Percentiles rank a stretch among this genome's conserved stretches.
These are phyloP conservation scores for Megalopta genalis DNA, from an alignment of 1,140 invertebrate genomes.

Conservation along the genomic window DNA sequence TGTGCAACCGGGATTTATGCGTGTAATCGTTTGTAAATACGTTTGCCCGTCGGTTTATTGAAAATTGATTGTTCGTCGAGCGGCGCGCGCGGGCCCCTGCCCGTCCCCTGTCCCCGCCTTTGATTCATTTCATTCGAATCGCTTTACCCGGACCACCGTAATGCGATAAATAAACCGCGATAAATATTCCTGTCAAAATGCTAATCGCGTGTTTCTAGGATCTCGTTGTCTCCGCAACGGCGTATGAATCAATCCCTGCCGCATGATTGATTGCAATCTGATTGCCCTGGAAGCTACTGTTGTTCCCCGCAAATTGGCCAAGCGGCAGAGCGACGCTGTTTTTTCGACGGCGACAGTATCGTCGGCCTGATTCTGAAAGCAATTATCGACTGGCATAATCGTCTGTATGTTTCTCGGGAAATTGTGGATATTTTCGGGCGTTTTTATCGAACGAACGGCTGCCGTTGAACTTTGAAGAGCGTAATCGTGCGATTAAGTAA, in stretches of 20 bases:
- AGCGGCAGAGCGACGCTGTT: too few species aligned
- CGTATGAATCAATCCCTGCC: neutral
- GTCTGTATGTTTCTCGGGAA: too few species aligned
- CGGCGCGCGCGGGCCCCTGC: neutral
- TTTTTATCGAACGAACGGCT: too few species aligned
- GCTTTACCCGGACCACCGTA: conserved; percentile 1
- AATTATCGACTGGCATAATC: too few species aligned
- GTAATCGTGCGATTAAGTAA: too few species aligned
- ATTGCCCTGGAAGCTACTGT: too few species aligned
- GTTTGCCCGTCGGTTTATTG: conserved; percentile 43
- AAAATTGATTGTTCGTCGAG: conserved; percentile 39
- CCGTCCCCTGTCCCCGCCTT: neutral
- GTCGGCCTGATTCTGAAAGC: too few species aligned
- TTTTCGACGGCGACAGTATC: too few species aligned
- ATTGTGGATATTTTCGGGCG: too few species aligned
- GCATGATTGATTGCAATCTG: too few species aligned
- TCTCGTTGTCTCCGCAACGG: neutral
- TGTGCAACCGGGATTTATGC: conserved; percentile 20
- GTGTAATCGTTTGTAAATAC: conserved; percentile 34
- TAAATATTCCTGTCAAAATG: conserved; percentile 22
- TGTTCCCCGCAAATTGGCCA: too few species aligned
- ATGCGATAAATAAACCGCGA: conserved; percentile 33
- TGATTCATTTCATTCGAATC: conserved; percentile 35
- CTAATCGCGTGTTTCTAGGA: neutral
- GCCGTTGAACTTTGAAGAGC: too few species aligned